These are phyloP conservation scores for Notocelia uddmanniana DNA, from an alignment of 2,888 invertebrate species.

Conservation along the genomic window DNA sequence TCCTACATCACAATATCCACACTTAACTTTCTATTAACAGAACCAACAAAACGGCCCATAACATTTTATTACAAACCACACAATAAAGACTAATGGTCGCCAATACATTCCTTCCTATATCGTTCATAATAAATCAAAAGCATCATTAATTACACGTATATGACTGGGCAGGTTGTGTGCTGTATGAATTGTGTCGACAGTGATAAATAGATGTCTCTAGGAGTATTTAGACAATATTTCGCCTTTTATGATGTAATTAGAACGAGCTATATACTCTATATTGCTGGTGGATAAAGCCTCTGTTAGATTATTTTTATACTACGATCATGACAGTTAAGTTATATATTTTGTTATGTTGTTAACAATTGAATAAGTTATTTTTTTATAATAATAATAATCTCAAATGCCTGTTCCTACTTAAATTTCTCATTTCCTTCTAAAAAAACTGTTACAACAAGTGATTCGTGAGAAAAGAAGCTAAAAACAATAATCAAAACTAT, in stretches of 20 bases:
- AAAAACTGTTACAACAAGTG: no score
- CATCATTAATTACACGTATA: slow-evolving; percentile 63
- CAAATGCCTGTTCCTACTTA: no score
- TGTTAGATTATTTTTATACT: no score
- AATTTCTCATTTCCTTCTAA: no score
- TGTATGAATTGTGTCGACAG: slow-evolving; percentile 54
- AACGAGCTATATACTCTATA: neutral
- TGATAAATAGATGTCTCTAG: slow-evolving; percentile 53
- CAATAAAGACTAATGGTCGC: slow-evolving; percentile 48
- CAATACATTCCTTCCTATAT: slow-evolving; percentile 55
- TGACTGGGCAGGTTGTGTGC: slow-evolving; percentile 52
- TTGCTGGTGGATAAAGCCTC: no score
- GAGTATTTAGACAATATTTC: slow-evolving; percentile 45
- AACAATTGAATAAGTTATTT: no score
- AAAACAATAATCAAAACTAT: no score
- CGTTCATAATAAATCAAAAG: slow-evolving; percentile 63
- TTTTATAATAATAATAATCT: no score
- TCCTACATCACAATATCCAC: slow-evolving; percentile 4
- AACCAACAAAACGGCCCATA: slow-evolving; percentile 27
- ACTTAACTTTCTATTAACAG: slow-evolving; percentile 24
- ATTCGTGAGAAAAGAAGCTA: no score
- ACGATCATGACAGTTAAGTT: no score
- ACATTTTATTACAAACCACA: slow-evolving; percentile 36
- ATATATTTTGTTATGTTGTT: no score
- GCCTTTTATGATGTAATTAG: slow-evolving; percentile 27